phyloP scores from a whole-genome alignment of 2,797 vertebrate genomes.

The Glyptemys insculpta region DNA sequence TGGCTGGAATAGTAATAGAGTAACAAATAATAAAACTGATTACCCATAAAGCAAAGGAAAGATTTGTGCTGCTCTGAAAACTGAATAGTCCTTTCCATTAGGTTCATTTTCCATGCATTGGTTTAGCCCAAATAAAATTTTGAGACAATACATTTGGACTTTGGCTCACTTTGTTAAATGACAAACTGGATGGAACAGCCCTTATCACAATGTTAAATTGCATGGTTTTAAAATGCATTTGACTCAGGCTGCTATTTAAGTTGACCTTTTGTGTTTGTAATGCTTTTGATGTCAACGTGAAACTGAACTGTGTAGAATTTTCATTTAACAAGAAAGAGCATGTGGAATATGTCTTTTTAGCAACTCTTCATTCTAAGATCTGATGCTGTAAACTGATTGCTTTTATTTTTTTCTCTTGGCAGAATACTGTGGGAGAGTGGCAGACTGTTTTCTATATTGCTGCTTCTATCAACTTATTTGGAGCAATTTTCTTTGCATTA shows the following conservation, averaged over 20 bases:
- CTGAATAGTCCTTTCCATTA: neutral
- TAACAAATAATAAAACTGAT: neutral
- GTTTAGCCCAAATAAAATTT: neutral
- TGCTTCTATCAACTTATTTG: slow-evolving; percentile 91
- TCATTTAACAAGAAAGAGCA: slow-evolving; percentile 8
- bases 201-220: neutral
- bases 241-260: neutral
- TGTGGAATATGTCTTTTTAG: neutral
- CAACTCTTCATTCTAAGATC: neutral
- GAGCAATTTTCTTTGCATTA: slow-evolving; percentile 90
- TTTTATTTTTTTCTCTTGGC: slow-evolving; percentile 36
- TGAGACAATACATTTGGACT: neutral
- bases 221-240: neutral
- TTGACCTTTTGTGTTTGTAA: slow-evolving; percentile 10
- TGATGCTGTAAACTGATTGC: slow-evolving; percentile 21
- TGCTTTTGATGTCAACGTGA: neutral
- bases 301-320: slow-evolving; percentile 13
- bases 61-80: neutral
- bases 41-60: neutral
- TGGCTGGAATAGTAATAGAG: neutral
- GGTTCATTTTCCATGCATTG: neutral
- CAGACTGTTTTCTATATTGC: slow-evolving; percentile 95
- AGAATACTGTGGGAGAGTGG: slow-evolving; percentile 96
- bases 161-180: neutral
- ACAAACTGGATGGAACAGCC: neutral